Evolutionary conservation across 1,140 invertebrate species (phyloP), one percentile per base, ranked within the genome.

Genomic region (Microplitis demolitor): DNA sequence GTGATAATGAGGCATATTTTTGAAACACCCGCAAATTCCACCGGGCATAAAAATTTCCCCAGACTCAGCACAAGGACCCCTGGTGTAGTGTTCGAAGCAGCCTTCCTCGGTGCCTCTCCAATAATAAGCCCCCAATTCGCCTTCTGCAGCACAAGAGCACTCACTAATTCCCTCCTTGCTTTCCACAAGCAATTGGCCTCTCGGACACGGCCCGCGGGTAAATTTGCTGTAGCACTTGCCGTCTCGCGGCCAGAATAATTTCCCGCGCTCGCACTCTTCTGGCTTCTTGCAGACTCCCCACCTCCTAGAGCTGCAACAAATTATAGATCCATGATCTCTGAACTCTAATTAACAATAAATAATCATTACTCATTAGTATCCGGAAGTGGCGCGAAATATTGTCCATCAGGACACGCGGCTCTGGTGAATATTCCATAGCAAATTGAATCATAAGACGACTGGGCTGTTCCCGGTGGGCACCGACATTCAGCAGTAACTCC

Each of bases 41-140:
- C 91, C 91, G 0, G 93, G 93, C 67, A 95, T 82, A 82, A 95
- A 95, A 51, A 95, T 83, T 79, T 92, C 89, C 0, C 94, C 94
- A 2, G 87, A 87, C 79, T 91, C 90, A 39, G 89, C 89, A 79
- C 94, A 95, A 4, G 94, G 93, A 1, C 94, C 94, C 74, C 89
- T 89, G 0, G 92, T 92, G 77, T 91, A 95, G 80, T 94, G 92
- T 76, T 94, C 91, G 76, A 94, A 92, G 78, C 94, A 95, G 3
- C 91, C 89, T 5, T 89, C 89, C 35, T 89, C 89, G 4, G 78
- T 80, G 0, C 85, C 78, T 4, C 80, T 76, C 86, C 89, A 90
- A 39, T 85, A 87, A 72, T 89, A 90, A 8, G 83, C 78, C 13
- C 80, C 78, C 35, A 91, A 74, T 73, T 88, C 88, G 3, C 86